Evolutionary conservation across 2,797 vertebrate genomes (phyloP).

Genomic region (Philypnodon macrostomus): DNA sequence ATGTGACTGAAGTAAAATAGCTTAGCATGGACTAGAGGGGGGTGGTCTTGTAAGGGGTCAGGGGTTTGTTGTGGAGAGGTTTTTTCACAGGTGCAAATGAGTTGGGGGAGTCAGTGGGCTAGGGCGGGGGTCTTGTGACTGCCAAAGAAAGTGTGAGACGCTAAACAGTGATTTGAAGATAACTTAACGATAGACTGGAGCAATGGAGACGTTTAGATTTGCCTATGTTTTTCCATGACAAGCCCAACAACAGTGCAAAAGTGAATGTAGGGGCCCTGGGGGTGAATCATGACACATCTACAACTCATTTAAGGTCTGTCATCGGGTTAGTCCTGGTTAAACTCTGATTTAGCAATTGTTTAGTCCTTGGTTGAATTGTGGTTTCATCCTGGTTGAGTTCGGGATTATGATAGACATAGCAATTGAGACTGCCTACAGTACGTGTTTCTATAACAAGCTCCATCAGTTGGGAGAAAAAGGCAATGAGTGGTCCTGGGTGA

Average conservation of each 20-base stretch:
- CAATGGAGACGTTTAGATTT: not conserved
- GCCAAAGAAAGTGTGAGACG: conserved; percentile 50
- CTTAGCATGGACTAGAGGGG: conserved; percentile 39
- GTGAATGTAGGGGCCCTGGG: not conserved
- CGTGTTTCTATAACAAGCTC: no score
- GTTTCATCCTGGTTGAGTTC: no score
- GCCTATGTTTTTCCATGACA: not conserved
- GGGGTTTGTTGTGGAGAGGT: conserved; percentile 28
- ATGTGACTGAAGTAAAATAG: conserved; percentile 28
- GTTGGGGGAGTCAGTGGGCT: conserved; percentile 15
- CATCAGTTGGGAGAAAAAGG: no score
- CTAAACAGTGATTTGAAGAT: conserved; percentile 32
- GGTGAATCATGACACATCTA: no score
- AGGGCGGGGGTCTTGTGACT: conserved; percentile 2
- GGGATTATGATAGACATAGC: no score
- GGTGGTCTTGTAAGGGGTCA: conserved; percentile 28
- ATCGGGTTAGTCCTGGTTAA: no score
- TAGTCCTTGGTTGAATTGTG: no score
- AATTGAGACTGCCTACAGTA: no score
- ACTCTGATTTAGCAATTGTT: no score
- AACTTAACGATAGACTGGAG: not conserved
- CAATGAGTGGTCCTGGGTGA: no score
- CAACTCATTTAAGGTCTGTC: no score
- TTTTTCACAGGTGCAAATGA: conserved; percentile 71
- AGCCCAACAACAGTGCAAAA: not conserved